Evolutionary conservation across 2,888 invertebrate species (phyloP), one percentile per base, ranked within the genome.

Genomic region (Leptinotarsa haldemani): DNA sequence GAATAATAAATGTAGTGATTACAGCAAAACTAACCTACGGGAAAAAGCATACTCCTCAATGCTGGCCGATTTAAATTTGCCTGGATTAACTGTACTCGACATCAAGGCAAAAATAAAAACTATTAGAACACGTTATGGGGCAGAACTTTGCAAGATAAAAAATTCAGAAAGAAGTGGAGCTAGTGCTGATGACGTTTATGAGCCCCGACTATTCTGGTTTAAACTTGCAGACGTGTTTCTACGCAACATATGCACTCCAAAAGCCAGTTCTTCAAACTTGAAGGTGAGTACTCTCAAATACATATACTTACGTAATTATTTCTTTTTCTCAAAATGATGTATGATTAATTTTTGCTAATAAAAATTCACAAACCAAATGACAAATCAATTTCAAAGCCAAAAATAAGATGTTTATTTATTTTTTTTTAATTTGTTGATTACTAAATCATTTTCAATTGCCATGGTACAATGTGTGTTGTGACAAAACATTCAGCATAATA

Each of bases 401-500:
- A 30, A 30, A 30, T 30, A 30, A 30, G 30, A 30, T 30, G 30
- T 30, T 30, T 5, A 30, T 30, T 30, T 7, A 30, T 30, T 30
- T 30, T 30, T 25, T 30, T 30, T 30, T 1, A 30, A 30, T 30
- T 30, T 30, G 30, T 30, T 30, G 30, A 30, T 58, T 12, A 58
- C 20, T 22, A 20, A 58, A 15, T 58, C 20, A 20, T 25, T 22
- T 58, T 58, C 9, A n/a, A n/a, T 16, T 58, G 58, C 12, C 58
- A 58, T 22, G 58, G 58, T 22, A 58, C 20, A 58, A 16, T 12
- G 58, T 25, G 22, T 22, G 58, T 58, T 58, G 20, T 22, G 22
- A 58, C 22, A 58, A 58, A 58, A 58, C 22, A 58, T 22, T 58
- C 58, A 22, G 22, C 58, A 58, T 22, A 58, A 22, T 58, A 22